Evolutionary conservation across 2,113 vertebrate genomes (phyloP), one percentile per base, ranked within the genome.

Genomic region (Lepus europaeus): DNA sequence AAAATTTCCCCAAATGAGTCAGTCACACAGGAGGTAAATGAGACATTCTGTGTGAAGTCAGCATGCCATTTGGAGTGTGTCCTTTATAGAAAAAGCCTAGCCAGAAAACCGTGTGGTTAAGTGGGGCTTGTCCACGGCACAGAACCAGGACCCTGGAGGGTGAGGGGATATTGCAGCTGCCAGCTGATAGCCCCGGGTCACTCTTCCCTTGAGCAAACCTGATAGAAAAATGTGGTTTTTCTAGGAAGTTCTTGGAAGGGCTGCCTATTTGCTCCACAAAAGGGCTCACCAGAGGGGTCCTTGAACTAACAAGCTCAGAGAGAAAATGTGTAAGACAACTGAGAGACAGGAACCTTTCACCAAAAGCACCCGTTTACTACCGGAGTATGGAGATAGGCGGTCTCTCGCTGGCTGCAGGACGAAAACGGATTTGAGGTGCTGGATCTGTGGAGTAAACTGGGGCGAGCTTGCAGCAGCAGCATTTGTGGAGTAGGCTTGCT

Each of bases 1-100:
- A 94, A 95, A 93, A 91, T 92, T 94, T 92, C 86, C 96, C 97
- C 95, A 80, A 91, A 96, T 96, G 95, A 96, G 78, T 94, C 90
- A 88, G 59, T 90, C 96, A 80, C 86, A 69, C 70, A 70, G 94
- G 94, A 96, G 96, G 86, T 95, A 96, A 95, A 92, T 92, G 95
- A 95, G 94, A 95, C 92, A 73, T 95, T 95, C 93, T 84, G 10
- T 84, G 73, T 89, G 96, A 86, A 94, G 83, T 95, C 89, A 93
- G 61, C 66, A 0, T 90, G 95, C 27, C 92, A 66, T 79, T 81
- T 79, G 79, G 81, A 86, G 86, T 77, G 93, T 92, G 94, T 81
- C 91, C 74, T 96, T 94, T 95, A 77, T 70, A 63, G 13, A 33
- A 73, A 92, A 90, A 89, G 17, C 88, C 53, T 72, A 80, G 72